These are phyloP conservation scores for Chelmon rostratus DNA, from an alignment of 2,797 vertebrate species.

Conservation along the genomic window DNA sequence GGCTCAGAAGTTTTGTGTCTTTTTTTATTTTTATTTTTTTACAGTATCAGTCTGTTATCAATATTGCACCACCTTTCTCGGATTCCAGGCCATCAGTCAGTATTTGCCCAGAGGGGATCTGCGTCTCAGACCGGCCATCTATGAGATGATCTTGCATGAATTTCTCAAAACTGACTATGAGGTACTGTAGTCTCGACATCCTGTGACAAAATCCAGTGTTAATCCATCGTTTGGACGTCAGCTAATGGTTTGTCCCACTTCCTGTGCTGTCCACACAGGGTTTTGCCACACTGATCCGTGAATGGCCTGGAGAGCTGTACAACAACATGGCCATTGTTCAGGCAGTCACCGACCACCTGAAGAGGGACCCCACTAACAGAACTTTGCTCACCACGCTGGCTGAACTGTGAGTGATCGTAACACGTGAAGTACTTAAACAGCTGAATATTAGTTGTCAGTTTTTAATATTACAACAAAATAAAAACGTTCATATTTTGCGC, in stretches of 20 bases:
- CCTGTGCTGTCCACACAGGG: slow-evolving; percentile 83
- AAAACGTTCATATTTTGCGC: not conserved
- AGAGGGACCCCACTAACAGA: slow-evolving; percentile 92
- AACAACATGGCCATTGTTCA: slow-evolving; percentile 98
- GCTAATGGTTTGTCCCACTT: not conserved
- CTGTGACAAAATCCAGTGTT: not conserved
- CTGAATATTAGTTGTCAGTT: not conserved
- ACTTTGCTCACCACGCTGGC: slow-evolving; percentile 94
- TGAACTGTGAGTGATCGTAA: slow-evolving; percentile 90
- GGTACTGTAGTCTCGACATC: slow-evolving; percentile 78
- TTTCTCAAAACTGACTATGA: slow-evolving; percentile 98
- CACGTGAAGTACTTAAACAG: not conserved
- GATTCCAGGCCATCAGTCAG: slow-evolving; percentile 93
- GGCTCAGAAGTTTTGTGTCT: not conserved
- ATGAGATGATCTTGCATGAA: slow-evolving; percentile 98
- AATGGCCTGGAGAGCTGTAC: slow-evolving; percentile 98
- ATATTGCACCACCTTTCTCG: slow-evolving; percentile 9
- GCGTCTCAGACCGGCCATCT: slow-evolving; percentile 95
- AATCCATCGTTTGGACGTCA: not conserved
- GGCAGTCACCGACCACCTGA: slow-evolving; percentile 93
- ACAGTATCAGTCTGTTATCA: slow-evolving; percentile 1
- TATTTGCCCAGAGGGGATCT: slow-evolving; percentile 97
- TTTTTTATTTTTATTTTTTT: not conserved
- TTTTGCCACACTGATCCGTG: slow-evolving; percentile 94
- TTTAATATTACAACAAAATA: not conserved